Evolutionary conservation across 2,888 invertebrate genomes (phyloP).

Genomic region (Allygus modestus): DNA sequence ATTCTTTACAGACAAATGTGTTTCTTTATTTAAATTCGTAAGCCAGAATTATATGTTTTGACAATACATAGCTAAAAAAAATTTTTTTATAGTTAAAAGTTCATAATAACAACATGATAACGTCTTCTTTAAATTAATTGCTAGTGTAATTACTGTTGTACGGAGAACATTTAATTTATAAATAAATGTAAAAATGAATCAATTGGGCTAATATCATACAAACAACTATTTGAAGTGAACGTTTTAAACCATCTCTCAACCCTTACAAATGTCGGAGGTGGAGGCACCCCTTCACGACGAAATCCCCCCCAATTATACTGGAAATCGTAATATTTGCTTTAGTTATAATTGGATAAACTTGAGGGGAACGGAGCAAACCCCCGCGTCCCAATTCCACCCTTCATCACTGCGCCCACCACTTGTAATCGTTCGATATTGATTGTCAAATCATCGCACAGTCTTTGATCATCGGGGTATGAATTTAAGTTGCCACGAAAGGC

Average conservation of each 20-base stretch:
- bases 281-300: background rate
- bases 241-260: slow-evolving; percentile 3
- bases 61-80: too few relatives aligned
- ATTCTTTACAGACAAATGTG: too few relatives aligned
- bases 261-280: background rate
- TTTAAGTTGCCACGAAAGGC: background rate
- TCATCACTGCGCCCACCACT: background rate
- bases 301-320: slow-evolving; percentile 46
- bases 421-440: slow-evolving; percentile 25
- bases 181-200: too few relatives aligned
- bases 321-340: slow-evolving; percentile 59
- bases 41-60: too few relatives aligned
- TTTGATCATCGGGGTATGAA: slow-evolving; percentile 14
- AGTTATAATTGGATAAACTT: slow-evolving; percentile 56
- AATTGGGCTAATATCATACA: too few relatives aligned
- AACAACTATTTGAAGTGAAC: background rate
- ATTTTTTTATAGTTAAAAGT: too few relatives aligned
- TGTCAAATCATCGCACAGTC: background rate
- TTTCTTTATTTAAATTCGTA: too few relatives aligned
- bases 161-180: too few relatives aligned
- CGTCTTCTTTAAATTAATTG: too few relatives aligned
- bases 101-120: too few relatives aligned
- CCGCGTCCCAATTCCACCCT: background rate
- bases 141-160: too few relatives aligned
- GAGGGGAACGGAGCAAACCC: slow-evolving; percentile 15